phyloP scores from a whole-genome alignment of 2,113 vertebrate species.

The Rhineura floridana region DNA sequence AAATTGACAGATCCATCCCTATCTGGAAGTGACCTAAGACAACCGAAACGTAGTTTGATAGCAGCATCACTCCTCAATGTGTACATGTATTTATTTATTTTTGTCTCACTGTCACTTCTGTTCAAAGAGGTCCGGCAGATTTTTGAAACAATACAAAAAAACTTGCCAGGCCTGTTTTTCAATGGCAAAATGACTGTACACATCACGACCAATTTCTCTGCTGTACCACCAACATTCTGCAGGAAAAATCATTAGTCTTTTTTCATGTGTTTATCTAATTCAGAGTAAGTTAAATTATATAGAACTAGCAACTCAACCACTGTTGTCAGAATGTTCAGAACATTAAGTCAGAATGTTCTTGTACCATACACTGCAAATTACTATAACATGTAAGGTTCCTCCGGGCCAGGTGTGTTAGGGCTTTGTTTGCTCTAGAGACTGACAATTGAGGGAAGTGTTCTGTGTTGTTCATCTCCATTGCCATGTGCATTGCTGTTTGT shows the following conservation, averaged over 20 bases:
- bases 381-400: background rate
- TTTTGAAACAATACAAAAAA: background rate
- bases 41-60: background rate
- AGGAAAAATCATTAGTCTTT: background rate
- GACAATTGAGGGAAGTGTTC: constrained; percentile 80
- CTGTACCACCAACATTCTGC: background rate
- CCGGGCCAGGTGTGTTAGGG: constrained; percentile 68
- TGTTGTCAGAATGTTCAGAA: background rate
- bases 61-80: background rate
- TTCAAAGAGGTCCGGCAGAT: background rate
- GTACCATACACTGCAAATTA: background rate
- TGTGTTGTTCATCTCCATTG: constrained; percentile 4
- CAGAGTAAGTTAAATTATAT: background rate
- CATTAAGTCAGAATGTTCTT: constrained; percentile 11
- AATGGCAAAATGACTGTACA: background rate
- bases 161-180: background rate
- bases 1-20: too few species aligned
- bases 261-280: background rate
- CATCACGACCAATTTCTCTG: background rate
- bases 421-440: constrained; percentile 50
- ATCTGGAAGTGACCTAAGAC: too few species aligned
- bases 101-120: background rate
- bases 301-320: background rate
- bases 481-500: constrained; percentile 22
- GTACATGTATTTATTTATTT: background rate